These are phyloP conservation scores for Pachypanchax playfairii DNA, from an alignment of 2,113 vertebrate genomes.

Conservation along the genomic window DNA sequence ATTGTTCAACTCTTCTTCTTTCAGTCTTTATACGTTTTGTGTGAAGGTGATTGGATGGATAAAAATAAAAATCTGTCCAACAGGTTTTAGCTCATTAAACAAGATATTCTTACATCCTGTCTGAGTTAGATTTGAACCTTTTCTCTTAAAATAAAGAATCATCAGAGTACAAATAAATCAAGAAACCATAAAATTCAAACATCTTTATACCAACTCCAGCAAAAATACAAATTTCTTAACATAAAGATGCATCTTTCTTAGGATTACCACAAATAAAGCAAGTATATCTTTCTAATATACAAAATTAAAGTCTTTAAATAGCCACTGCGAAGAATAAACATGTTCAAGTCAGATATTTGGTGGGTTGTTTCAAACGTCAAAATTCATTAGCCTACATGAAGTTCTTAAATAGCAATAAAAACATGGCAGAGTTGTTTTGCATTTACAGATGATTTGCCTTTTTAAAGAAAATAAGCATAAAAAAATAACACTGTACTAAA, in stretches of 20 bases:
- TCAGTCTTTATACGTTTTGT: too few relatives aligned
- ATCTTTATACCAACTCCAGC: constrained; percentile 79
- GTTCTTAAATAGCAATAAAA: constrained; percentile 78
- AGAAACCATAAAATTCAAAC: constrained; percentile 66
- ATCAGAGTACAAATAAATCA: constrained; percentile 8
- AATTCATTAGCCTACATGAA: constrained; percentile 51
- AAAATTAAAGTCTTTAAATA: constrained; percentile 79
- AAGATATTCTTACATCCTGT: too few relatives aligned
- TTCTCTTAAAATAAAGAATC: background rate
- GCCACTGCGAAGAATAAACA: constrained; percentile 76
- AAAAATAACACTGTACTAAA: constrained; percentile 68
- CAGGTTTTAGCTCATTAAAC: too few relatives aligned
- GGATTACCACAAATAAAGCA: constrained; percentile 79
- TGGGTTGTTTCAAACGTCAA: constrained; percentile 63
- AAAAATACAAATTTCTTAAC: constrained; percentile 77
- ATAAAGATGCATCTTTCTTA: constrained; percentile 70
- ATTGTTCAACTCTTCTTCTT: too few relatives aligned
- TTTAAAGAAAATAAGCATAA: constrained; percentile 45
- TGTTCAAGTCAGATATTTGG: constrained; percentile 78
- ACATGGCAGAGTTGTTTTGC: constrained; percentile 53
- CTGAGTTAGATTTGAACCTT: too few relatives aligned
- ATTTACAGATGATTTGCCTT: constrained; percentile 65
- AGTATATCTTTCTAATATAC: constrained; percentile 78
- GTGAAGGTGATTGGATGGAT: too few relatives aligned
- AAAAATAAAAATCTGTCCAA: too few relatives aligned